A percentile compares a stretch with the other conserved stretches of the same genome.
These are phyloP conservation scores for Hydrolagus affinis DNA, from an alignment of 2,113 vertebrate genomes.

Conservation along the genomic window DNA sequence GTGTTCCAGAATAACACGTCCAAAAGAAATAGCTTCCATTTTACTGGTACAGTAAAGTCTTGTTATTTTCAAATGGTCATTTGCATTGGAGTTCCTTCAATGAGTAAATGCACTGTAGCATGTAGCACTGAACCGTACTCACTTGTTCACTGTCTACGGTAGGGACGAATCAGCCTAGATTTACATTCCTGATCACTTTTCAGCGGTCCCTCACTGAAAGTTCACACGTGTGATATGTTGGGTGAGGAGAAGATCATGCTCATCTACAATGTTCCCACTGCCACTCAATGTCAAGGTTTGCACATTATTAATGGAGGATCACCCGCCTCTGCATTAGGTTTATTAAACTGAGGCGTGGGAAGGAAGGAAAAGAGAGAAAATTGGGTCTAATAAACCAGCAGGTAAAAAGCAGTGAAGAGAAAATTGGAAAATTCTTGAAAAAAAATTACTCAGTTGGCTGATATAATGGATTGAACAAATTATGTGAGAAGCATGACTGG, in stretches of 20 bases:
- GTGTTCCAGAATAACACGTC: not conserved
- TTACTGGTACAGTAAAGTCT: not conserved
- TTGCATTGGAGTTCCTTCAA: not conserved
- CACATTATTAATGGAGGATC: not conserved
- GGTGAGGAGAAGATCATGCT: not conserved
- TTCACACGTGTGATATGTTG: too few species aligned
- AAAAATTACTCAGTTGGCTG: not conserved
- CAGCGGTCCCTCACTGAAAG: not conserved
- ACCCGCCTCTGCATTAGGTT: not conserved
- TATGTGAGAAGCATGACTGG: not conserved
- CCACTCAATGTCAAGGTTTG: not conserved
- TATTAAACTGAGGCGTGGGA: not conserved
- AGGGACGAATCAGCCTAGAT: not conserved
- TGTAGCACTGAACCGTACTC: not conserved
- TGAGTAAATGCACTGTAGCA: not conserved
- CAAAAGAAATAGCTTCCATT: not conserved
- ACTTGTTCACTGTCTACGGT: not conserved
- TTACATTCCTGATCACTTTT: not conserved
- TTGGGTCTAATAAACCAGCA: too few species aligned
- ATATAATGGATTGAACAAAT: slow-evolving; percentile 9
- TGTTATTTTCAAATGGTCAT: not conserved
- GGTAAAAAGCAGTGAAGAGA: too few species aligned
- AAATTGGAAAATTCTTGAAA: not conserved
- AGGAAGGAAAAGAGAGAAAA: not conserved
- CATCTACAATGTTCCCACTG: not conserved